Base-by-base conservation (phyloP, 2,888 invertebrate species). In the Taenaris catops region DNA sequence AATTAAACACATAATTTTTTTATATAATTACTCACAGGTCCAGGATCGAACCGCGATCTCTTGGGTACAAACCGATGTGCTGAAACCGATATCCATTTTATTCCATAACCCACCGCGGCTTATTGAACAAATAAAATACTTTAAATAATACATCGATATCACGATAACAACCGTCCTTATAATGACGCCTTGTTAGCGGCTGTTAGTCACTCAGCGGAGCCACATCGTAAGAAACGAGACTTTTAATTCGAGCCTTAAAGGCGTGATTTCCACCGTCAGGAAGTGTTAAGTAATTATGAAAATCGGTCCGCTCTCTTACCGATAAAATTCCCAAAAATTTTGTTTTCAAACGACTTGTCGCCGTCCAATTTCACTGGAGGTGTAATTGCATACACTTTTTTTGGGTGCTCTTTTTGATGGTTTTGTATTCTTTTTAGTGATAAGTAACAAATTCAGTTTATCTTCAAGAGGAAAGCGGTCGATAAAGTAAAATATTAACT, bases 171-270 rank as follows among this genome's bases (percentile, higher is more conserved):
- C 71, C 79, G 70, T 75, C 74, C 79, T 76, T 80, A 80, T 76
- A 78, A 80, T 66, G 68, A 66, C 58, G 61, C 57, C 84, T 84
- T 83, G 84, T 84, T 84, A 84, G 74, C 69, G 69, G 60, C 63
- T 70, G 73, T 76, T 73, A 76, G 71, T 74, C 72, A 72, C 72
- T 72, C 67, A 60, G 46, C 57, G 58, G 61, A 56, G 58, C 54
- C 57, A 45, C 52, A 47, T 51, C 56, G 61, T 67, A 63, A 68
- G 66, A 69, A 75, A 69, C 59, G 66, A 71, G 69, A 66, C 68
- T 67, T 67, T 75, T 71, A 75, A 80, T 75, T 78, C 64, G 59
- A 67, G 65, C 67, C 63, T 69, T 64, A 68, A 79, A 79, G 78
- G 80, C 81, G 80, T 81, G 79, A 83, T 80, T 79, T 81, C 57